Conservation (phyloP, 2,888 invertebrate species). For the Chorisops tibialis region DNA sequence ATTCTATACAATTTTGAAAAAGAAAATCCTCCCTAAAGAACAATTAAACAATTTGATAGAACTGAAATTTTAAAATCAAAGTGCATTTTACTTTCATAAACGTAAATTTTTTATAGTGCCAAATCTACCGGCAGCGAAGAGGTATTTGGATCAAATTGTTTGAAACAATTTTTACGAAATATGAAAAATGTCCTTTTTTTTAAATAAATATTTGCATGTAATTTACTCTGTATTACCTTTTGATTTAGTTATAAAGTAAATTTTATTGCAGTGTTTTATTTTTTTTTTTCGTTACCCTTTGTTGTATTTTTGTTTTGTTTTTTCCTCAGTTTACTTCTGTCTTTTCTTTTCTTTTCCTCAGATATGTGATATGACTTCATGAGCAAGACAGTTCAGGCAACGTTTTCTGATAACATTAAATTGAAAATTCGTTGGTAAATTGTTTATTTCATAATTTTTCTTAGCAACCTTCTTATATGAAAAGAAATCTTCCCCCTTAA, state of each 20-base stretch:
- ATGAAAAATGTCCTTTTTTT: no score
- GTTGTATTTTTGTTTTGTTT: conserved; percentile 21
- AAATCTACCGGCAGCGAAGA: conserved; percentile 22
- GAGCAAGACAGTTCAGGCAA: conserved; percentile 34
- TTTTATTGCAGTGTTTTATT: background rate
- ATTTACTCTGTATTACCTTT: background rate
- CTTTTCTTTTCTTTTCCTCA: conserved; percentile 29
- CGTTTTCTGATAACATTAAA: conserved; percentile 35
- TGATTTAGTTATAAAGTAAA: background rate
- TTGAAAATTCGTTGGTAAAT: conserved; percentile 36
- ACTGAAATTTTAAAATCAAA: background rate
- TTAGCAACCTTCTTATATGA: no score
- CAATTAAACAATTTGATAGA: no score
- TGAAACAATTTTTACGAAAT: background rate
- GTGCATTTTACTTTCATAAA: background rate
- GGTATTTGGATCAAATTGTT: conserved; percentile 21
- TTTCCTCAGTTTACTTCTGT: conserved; percentile 31
- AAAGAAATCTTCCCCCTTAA: no score
- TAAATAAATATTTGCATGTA: background rate
- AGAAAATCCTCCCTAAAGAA: no score
- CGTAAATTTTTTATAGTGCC: background rate
- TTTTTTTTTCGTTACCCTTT: conserved; percentile 1
- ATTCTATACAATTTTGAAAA: no score
- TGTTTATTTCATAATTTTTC: conserved; percentile 9
- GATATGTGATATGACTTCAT: conserved; percentile 36